Conservation (phyloP, 2,888 invertebrate genomes). For the Euzophera pinguis region DNA sequence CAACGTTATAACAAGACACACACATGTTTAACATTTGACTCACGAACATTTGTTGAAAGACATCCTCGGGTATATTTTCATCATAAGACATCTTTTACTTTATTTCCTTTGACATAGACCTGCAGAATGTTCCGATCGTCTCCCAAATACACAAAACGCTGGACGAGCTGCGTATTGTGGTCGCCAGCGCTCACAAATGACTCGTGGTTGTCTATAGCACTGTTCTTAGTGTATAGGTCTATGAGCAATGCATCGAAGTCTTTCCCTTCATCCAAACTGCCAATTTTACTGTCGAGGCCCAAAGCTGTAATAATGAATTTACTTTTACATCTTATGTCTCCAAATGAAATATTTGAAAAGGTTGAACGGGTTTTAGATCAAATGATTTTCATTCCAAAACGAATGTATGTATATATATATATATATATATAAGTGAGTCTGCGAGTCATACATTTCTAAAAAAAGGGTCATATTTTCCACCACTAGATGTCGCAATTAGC, state of each 20-base stretch:
- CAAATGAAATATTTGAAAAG: too few relatives aligned
- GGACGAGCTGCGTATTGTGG: slow-evolving; percentile 80
- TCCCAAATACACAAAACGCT: slow-evolving; percentile 88
- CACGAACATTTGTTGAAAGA: too few relatives aligned
- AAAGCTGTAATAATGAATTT: slow-evolving; percentile 79
- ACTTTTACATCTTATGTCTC: background rate
- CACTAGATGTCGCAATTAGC: too few relatives aligned
- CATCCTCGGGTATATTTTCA: background rate
- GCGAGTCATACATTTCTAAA: too few relatives aligned
- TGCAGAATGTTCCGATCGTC: slow-evolving; percentile 90
- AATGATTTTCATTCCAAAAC: too few relatives aligned
- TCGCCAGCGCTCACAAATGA: slow-evolving; percentile 46
- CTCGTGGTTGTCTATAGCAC: slow-evolving; percentile 74
- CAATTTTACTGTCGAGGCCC: slow-evolving; percentile 84
- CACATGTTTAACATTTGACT: background rate
- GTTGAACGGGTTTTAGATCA: too few relatives aligned
- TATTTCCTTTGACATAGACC: slow-evolving; percentile 87
- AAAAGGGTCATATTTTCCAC: too few relatives aligned
- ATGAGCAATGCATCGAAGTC: slow-evolving; percentile 92
- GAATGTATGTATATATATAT: too few relatives aligned
- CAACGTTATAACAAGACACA: background rate
- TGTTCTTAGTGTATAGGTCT: slow-evolving; percentile 77
- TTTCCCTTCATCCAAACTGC: slow-evolving; percentile 90
- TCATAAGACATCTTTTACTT: slow-evolving; percentile 36
- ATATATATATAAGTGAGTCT: too few relatives aligned